A percentile compares a stretch with the other conserved stretches of the same genome.
These are phyloP conservation scores for Fundulus diaphanus DNA, from an alignment of 2,797 vertebrate genomes.

Conservation along the genomic window DNA sequence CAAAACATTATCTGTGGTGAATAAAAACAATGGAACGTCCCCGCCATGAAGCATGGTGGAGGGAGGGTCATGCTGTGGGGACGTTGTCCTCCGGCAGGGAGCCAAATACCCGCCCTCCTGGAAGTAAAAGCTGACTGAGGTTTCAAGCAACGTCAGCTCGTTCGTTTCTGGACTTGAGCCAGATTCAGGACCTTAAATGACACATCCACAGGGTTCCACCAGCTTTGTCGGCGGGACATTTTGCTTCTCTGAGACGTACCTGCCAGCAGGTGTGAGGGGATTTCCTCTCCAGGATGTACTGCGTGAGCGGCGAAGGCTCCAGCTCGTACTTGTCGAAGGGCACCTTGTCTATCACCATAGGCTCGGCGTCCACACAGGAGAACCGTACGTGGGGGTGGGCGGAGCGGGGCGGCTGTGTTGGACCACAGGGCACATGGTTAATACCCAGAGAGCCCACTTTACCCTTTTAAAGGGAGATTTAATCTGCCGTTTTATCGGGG, in stretches of 20 bases:
- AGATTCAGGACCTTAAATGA: background rate
- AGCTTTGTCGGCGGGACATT: background rate
- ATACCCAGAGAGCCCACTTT: background rate
- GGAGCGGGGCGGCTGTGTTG: constrained; percentile 91
- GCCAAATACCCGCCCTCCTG: too few relatives aligned
- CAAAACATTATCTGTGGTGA: too few relatives aligned
- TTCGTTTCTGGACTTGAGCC: background rate
- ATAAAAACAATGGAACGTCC: too few relatives aligned
- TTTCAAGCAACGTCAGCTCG: background rate
- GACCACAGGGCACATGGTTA: background rate
- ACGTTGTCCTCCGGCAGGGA: too few relatives aligned
- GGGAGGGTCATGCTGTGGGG: too few relatives aligned
- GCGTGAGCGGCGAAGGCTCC: constrained; percentile 96
- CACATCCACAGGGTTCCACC: background rate
- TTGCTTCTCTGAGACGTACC: constrained; percentile 74
- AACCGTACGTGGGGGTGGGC: constrained; percentile 95
- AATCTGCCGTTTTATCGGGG: background rate
- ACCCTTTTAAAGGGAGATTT: background rate
- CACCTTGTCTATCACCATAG: constrained; percentile 99
- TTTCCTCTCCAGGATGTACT: constrained; percentile 97
- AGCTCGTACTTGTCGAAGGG: constrained; percentile 99
- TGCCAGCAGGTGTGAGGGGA: constrained; percentile 98
- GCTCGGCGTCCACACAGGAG: constrained; percentile 94
- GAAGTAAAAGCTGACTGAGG: too few relatives aligned
- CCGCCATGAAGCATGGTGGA: too few relatives aligned